Base-by-base conservation (phyloP, 2,888 invertebrate genomes). In the Aquatica leii region DNA sequence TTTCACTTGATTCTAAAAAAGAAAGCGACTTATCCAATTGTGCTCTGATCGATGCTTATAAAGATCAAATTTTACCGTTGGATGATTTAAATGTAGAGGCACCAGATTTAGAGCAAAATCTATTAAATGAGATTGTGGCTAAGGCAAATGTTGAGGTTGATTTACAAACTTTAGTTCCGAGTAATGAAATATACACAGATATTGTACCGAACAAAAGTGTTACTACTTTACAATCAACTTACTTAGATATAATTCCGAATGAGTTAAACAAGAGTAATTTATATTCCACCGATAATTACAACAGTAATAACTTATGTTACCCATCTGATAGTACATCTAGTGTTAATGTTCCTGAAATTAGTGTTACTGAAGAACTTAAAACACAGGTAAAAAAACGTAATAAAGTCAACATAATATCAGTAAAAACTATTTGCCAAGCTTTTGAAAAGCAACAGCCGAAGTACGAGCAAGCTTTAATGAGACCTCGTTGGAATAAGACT, bases 41-140 rank as follows among this genome's bases (percentile, higher is more conserved):
- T n/a, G 35, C 12, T 12, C 6, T 63, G 34, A 62, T 52, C 5
- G 31, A 17, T 9, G 34, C 57, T 9, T 51, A 51, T 17, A 54
- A 57, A 9, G 58, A 62, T 53, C 24, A 2, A 24, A 43, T 62
- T 11, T 18, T 54, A 34, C 58, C 58, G 0, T 35, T 63, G 8
- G 59, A 63, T 12, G 55, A 59, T 17, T 41, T 59, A 18, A 53
- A 59, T n/a, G 57, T 57, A 11, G 51, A 51, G 31, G 40, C 52
- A n/a, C 49, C 43, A 2, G 60, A 60, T 17, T 54, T 60, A 9
- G 62, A 62, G 17, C 62, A 56, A 18, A 56, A 62, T 14, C 35
- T 62, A 9, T 37, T 62, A 37, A 62, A 57, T 46, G 62, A 62
- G 37, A 58, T 62, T 24, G 61, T 56, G 1, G 51, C 52, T n/a